Conservation (phyloP, 2,797 vertebrate genomes). For the Stomatorhinus walkeri region DNA sequence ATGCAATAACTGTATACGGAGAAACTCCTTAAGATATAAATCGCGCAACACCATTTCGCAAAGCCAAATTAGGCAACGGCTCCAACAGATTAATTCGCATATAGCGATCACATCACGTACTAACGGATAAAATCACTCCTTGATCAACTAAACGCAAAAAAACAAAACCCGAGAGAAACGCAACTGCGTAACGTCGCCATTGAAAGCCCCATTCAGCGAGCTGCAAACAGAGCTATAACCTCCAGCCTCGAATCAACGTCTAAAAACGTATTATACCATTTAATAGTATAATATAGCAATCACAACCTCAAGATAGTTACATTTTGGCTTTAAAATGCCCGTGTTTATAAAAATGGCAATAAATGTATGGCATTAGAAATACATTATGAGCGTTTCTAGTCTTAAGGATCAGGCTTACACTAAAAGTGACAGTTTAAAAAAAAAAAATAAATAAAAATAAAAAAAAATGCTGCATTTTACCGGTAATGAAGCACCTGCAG, state of each 20-base stretch:
- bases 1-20: not conserved
- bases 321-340: not conserved
- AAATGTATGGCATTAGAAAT: not conserved
- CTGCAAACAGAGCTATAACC: not conserved
- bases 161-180: not conserved
- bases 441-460: too few species aligned
- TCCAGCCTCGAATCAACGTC: not conserved
- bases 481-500: slow-evolving; percentile 57
- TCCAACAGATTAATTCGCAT: not conserved
- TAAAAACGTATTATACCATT: not conserved
- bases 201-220: not conserved
- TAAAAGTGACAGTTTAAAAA: not conserved
- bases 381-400: not conserved
- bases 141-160: not conserved
- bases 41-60: not conserved
- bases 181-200: not conserved
- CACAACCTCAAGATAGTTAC: not conserved
- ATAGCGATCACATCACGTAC: not conserved
- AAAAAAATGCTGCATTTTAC: slow-evolving; percentile 43
- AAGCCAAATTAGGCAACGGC: not conserved
- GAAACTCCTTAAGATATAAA: not conserved
- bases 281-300: not conserved
- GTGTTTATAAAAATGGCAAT: not conserved
- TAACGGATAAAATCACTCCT: not conserved
- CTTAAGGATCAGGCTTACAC: not conserved